These are phyloP conservation scores for Zosterops pallidus DNA, from an alignment of 2,113 vertebrate species.

Conservation along the genomic window DNA sequence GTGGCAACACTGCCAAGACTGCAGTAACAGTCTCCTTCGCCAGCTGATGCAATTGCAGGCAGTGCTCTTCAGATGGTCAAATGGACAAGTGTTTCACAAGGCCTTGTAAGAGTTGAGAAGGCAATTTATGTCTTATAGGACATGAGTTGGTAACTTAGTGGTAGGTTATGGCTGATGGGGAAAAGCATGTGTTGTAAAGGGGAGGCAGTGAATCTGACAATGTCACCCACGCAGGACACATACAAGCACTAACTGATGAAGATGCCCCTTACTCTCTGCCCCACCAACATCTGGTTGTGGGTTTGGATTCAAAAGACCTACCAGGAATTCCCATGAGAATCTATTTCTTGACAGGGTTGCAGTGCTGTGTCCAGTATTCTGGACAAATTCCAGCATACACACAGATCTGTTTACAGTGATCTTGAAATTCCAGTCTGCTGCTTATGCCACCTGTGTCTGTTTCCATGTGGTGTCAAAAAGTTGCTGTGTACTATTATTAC, in stretches of 20 bases:
- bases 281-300: neutral
- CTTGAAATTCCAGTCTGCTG: neutral
- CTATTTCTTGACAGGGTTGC: neutral
- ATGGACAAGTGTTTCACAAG: neutral
- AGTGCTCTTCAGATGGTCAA: neutral
- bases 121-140: neutral
- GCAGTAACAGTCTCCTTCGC: neutral
- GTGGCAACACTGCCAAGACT: neutral
- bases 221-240: neutral
- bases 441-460: neutral
- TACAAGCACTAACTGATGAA: neutral
- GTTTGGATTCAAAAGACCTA: neutral
- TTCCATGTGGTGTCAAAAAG: neutral
- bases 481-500: neutral
- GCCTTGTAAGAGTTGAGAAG: neutral
- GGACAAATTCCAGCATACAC: neutral
- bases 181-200: neutral
- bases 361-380: neutral
- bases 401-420: neutral
- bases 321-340: neutral
- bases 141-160: neutral
- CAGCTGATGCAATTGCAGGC: neutral
- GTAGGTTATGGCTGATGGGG: neutral
- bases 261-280: rapidly evolving
- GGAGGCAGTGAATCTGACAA: neutral